A percentile compares a stretch with the other conserved stretches of the same genome.
phyloP scores from a whole-genome alignment of 2,113 vertebrate species.

The Etheostoma spectabile region DNA sequence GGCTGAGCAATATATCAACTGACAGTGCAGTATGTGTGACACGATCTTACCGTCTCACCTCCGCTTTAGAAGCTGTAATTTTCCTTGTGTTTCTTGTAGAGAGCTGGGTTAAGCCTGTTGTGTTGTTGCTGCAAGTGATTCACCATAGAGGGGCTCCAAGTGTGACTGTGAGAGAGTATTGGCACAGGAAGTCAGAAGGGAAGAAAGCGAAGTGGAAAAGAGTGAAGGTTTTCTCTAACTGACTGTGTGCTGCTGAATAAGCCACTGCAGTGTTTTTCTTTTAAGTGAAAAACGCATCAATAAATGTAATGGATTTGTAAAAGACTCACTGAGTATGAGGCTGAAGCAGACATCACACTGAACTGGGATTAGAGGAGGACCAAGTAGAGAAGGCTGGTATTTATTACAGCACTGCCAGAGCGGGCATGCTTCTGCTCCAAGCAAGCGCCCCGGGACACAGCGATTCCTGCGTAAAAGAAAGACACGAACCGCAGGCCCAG shows the following conservation, averaged over 20 bases:
- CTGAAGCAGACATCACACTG: conserved; percentile 14
- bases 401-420: conserved; percentile 52
- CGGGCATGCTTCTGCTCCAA: conserved; percentile 37
- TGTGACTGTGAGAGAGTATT: conserved; percentile 8
- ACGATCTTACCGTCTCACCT: not conserved
- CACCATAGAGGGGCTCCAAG: not conserved
- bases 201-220: conserved; percentile 14
- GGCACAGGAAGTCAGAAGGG: conserved; percentile 29
- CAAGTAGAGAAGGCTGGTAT: conserved; percentile 51
- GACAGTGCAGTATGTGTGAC: not conserved
- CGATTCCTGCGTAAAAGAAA: conserved; percentile 58
- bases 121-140: conserved; percentile 14
- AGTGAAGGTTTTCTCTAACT: conserved; percentile 19
- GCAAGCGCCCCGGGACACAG: conserved; percentile 43
- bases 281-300: conserved; percentile 20
- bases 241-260: conserved; percentile 3
- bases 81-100: conserved; percentile 11
- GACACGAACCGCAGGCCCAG: conserved; percentile 49
- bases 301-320: conserved; percentile 11
- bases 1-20: not conserved
- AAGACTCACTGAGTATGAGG: conserved; percentile 20
- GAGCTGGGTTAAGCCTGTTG: conserved; percentile 6
- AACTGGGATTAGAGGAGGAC: conserved; percentile 45
- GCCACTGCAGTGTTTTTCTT: conserved; percentile 28
- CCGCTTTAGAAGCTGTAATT: conserved; percentile 3